phyloP scores from a whole-genome alignment of 2,113 vertebrate species.

The Odontesthes bonariensis region DNA sequence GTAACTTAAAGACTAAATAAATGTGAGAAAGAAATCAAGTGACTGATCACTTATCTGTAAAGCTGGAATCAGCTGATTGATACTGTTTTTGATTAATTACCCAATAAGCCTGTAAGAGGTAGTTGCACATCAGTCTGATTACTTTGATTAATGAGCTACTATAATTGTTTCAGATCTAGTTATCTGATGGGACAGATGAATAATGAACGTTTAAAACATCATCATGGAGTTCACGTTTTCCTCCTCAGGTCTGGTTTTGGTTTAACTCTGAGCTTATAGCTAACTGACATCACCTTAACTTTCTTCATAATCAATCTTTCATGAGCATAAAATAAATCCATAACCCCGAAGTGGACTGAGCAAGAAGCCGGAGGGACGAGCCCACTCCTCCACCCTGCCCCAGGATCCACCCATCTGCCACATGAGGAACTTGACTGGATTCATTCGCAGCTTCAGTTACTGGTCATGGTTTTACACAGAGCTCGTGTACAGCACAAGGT shows the following conservation, averaged over 20 bases:
- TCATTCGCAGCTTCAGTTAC: slow-evolving; percentile 32
- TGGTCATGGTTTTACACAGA: slow-evolving; percentile 14
- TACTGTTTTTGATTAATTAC: background rate
- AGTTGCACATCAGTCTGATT: background rate
- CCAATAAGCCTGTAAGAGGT: background rate
- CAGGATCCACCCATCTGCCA: slow-evolving; percentile 68
- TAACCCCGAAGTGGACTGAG: slow-evolving; percentile 64
- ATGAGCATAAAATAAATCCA: slow-evolving; percentile 39
- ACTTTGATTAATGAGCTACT: background rate
- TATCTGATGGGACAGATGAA: background rate
- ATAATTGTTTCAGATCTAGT: background rate
- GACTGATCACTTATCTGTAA: background rate
- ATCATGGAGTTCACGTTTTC: no score
- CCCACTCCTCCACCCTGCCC: slow-evolving; percentile 38
- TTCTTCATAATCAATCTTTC: background rate
- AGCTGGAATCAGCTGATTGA: background rate
- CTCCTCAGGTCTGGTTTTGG: background rate
- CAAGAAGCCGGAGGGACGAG: slow-evolving; percentile 14
- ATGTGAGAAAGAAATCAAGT: background rate
- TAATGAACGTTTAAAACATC: background rate
- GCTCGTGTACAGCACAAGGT: background rate
- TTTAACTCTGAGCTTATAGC: background rate
- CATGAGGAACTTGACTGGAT: slow-evolving; percentile 45
- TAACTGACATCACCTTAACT: background rate
- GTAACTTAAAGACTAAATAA: background rate